Evolutionary conservation across 2,888 invertebrate genomes (phyloP).

Genomic region (Nebria brevicollis): DNA sequence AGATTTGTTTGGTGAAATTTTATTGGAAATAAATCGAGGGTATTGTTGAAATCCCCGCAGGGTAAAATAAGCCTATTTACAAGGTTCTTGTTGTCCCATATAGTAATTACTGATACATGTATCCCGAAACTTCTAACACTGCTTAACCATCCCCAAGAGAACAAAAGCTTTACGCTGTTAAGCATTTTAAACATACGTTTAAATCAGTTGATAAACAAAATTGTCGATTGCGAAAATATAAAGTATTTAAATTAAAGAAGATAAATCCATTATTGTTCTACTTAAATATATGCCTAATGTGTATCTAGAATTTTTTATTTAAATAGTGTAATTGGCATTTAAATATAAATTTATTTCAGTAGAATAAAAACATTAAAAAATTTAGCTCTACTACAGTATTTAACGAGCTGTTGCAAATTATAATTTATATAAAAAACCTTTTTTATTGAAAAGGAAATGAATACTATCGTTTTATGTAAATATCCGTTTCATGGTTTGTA

Average conservation of each 20-base stretch:
- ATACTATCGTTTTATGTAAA: too few species aligned
- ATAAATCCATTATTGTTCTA: too few species aligned
- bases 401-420: too few species aligned
- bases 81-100: slow-evolving; percentile 23
- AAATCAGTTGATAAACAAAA: neutral
- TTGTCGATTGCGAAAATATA: neutral
- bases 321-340: too few species aligned
- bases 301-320: too few species aligned
- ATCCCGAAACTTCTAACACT: neutral
- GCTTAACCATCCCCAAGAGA: neutral
- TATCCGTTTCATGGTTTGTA: too few species aligned
- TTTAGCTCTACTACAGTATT: too few species aligned
- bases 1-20: slow-evolving; percentile 14
- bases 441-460: too few species aligned
- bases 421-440: too few species aligned
- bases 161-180: neutral
- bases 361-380: too few species aligned
- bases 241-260: neutral
- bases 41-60: slow-evolving; percentile 28
- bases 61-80: slow-evolving; percentile 32
- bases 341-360: too few species aligned
- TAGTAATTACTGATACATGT: slow-evolving; percentile 28
- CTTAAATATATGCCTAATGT: too few species aligned
- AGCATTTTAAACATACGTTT: neutral
- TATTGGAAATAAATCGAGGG: slow-evolving; percentile 31